Percentiles rank a stretch among this genome's conserved stretches.
phyloP scores from a whole-genome alignment of 1,140 invertebrate genomes.

The Hyles euphorbiae region DNA sequence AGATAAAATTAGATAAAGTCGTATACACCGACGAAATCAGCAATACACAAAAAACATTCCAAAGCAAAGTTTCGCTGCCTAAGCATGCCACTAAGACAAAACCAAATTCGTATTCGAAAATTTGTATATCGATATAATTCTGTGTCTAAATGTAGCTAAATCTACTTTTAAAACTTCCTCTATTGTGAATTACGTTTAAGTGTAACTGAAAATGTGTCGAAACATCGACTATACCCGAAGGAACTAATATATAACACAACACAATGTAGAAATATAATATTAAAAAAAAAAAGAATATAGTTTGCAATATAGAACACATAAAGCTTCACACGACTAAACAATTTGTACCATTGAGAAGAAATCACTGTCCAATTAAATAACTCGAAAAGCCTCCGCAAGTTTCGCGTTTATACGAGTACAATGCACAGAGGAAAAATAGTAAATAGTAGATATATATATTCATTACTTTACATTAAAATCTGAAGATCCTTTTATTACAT shows the following conservation, averaged over 20 bases:
- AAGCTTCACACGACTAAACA: constrained; percentile 50
- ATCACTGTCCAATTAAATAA: constrained; percentile 33
- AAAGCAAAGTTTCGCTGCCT: too few species aligned
- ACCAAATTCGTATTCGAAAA: too few species aligned
- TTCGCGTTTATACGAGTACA: constrained; percentile 2
- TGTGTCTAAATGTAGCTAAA: too few species aligned
- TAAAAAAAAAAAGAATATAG: constrained; percentile 27
- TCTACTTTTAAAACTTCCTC: too few species aligned
- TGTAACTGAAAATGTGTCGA: neutral
- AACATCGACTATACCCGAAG: neutral
- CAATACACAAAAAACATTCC: too few species aligned
- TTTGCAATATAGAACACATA: constrained; percentile 35
- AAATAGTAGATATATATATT: neutral
- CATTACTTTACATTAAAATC: neutral
- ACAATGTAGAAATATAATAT: constrained; percentile 32
- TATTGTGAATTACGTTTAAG: neutral
- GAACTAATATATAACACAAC: constrained; percentile 39
- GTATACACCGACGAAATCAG: neutral
- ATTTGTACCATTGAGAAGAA: constrained; percentile 59
- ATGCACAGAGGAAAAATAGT: neutral
- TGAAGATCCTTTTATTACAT: constrained; percentile 1
- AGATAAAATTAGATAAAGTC: neutral
- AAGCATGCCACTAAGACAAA: too few species aligned
- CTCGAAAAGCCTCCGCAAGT: constrained; percentile 11
- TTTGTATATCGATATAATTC: too few species aligned